These are phyloP conservation scores for Helarctos malayanus DNA, from an alignment of 2,797 vertebrate genomes.

Conservation along the genomic window DNA sequence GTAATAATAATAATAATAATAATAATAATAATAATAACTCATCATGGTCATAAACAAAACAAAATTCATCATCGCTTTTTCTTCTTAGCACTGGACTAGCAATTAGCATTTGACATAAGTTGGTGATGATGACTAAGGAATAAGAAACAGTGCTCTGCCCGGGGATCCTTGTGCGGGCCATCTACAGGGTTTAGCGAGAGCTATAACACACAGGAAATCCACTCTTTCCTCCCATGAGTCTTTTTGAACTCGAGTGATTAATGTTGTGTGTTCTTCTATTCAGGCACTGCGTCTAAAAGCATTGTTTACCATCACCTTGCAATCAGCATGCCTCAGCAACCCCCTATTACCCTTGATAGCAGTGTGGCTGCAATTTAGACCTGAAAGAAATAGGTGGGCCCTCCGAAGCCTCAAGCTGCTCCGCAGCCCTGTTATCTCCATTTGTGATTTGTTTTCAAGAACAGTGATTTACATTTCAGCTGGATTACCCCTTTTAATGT, in stretches of 20 bases:
- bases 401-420: slow-evolving; percentile 91
- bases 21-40: background rate
- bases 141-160: slow-evolving; percentile 80
- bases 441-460: slow-evolving; percentile 96
- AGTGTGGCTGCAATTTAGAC: slow-evolving; percentile 92
- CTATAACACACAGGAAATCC: slow-evolving; percentile 81
- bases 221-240: slow-evolving; percentile 81
- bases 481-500: slow-evolving; percentile 97
- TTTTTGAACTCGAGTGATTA: slow-evolving; percentile 92
- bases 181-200: slow-evolving; percentile 85
- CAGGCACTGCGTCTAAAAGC: slow-evolving; percentile 87
- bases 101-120: slow-evolving; percentile 78
- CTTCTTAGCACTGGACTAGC: slow-evolving; percentile 22
- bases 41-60: background rate
- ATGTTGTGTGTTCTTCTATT: slow-evolving; percentile 89
- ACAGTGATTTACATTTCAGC: slow-evolving; percentile 98
- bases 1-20: background rate
- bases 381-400: slow-evolving; percentile 89
- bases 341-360: slow-evolving; percentile 93
- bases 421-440: slow-evolving; percentile 92
- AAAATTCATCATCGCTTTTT: background rate
- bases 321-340: slow-evolving; percentile 94
- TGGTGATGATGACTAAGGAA: slow-evolving; percentile 61
- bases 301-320: slow-evolving; percentile 94
- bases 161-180: slow-evolving; percentile 80